Evolutionary conservation across 35 echinoderm and acorn worm species (phyloP).

Genomic region (Strongylocentrotus purpuratus): DNA sequence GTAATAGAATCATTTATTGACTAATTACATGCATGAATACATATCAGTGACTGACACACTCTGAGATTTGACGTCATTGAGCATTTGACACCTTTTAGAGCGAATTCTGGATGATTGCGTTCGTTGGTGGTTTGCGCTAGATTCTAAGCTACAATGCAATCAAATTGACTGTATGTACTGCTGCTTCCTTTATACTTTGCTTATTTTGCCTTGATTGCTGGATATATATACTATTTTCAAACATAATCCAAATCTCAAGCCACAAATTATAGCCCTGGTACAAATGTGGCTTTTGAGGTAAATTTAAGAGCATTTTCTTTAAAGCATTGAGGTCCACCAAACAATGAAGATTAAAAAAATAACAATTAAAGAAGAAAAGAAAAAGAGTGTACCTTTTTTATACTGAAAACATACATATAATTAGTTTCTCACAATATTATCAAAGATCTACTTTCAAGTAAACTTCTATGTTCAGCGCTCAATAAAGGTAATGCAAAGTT

Average conservation of each 20-base stretch:
- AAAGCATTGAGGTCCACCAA: background rate
- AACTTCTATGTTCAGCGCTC: no score
- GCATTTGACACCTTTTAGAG: conserved; percentile 10
- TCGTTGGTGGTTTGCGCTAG: background rate
- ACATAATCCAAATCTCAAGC: background rate
- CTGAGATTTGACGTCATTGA: background rate
- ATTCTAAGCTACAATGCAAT: background rate
- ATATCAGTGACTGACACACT: background rate
- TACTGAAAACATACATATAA: no score
- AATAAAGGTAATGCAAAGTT: no score
- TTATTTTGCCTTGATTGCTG: background rate
- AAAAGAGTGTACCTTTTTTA: no score
- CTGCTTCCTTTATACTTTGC: background rate
- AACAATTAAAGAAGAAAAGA: no score
- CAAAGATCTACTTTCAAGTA: no score
- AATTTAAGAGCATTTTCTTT: background rate
- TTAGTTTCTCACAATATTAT: no score
- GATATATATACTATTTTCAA: background rate
- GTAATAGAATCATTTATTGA: conserved; percentile 7
- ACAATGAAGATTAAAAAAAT: background rate
- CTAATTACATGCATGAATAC: background rate
- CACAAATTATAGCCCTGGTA: background rate
- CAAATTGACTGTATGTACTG: background rate
- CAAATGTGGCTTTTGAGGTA: background rate
- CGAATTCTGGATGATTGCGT: background rate